Percentiles rank a stretch among this genome's conserved stretches.
phyloP scores from a whole-genome alignment of 2,113 vertebrate species.

The Sphyrna mokarran region DNA sequence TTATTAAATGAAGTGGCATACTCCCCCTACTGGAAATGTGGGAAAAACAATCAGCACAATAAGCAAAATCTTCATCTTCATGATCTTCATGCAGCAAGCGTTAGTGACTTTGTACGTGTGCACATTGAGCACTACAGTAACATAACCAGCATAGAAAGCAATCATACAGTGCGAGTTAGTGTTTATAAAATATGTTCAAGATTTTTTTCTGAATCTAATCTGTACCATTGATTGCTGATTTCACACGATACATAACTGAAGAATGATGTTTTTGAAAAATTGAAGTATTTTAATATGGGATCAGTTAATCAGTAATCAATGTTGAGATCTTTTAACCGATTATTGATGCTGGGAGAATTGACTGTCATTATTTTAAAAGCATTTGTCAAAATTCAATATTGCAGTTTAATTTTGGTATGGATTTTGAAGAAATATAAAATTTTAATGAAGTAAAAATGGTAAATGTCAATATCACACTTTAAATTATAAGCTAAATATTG shows the following conservation, averaged over 20 bases:
- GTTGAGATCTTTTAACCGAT: slow-evolving; percentile 16
- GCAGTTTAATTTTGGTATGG: slow-evolving; percentile 19
- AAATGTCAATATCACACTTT: slow-evolving; percentile 25
- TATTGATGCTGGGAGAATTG: slow-evolving; percentile 6
- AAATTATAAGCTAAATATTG: not conserved
- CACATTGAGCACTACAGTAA: not conserved
- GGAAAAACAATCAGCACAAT: not conserved
- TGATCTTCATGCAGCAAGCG: not conserved
- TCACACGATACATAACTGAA: not conserved
- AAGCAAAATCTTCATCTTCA: not conserved
- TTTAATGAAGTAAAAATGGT: slow-evolving; percentile 19
- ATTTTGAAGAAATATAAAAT: slow-evolving; percentile 26
- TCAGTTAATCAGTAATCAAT: not conserved
- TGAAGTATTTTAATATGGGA: not conserved
- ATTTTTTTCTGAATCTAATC: not conserved
- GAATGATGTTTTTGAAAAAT: not conserved
- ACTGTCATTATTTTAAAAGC: slow-evolving; percentile 21
- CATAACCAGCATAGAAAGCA: not conserved
- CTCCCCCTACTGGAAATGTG: not conserved
- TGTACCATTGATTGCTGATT: not conserved
- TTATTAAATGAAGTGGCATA: not conserved
- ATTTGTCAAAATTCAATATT: slow-evolving; percentile 25
- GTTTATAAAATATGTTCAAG: not conserved
- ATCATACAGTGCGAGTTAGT: not conserved
- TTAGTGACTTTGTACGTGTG: not conserved